Percentiles rank a stretch among this genome's conserved stretches.
phyloP scores from a whole-genome alignment of 1,140 invertebrate species.

The Orchestia grillus region DNA sequence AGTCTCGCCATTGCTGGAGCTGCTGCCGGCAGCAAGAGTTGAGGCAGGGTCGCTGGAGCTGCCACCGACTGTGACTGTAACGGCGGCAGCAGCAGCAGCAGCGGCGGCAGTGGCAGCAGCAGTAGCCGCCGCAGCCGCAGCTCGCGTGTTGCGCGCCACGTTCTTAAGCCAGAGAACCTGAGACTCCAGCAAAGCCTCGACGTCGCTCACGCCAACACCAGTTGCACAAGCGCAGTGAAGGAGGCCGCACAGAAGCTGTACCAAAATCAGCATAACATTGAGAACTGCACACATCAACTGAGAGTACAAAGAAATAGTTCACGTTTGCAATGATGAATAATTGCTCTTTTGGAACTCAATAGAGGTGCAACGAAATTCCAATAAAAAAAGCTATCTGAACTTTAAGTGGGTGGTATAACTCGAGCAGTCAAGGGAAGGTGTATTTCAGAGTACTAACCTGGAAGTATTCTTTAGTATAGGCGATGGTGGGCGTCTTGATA shows the following conservation, averaged over 20 bases:
- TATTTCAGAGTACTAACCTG: conserved; percentile 71
- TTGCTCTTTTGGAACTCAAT: too few species aligned
- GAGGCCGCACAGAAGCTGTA: conserved; percentile 81
- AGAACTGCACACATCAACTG: neutral
- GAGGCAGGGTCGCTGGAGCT: neutral
- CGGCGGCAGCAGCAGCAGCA: conserved; percentile 33
- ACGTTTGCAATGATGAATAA: too few species aligned
- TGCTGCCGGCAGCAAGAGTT: neutral
- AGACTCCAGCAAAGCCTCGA: conserved; percentile 80
- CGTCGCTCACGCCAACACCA: conserved; percentile 78
- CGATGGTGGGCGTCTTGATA: conserved; percentile 75
- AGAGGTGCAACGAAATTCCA: too few species aligned
- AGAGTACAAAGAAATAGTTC: neutral
- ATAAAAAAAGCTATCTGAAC: neutral
- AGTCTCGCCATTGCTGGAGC: neutral
- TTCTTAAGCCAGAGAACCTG: conserved; percentile 85
- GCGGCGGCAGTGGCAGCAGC: neutral
- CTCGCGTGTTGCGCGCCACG: conserved; percentile 27
- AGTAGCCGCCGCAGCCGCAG: neutral
- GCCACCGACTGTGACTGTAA: neutral
- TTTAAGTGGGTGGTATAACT: neutral
- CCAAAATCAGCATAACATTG: conserved; percentile 49
- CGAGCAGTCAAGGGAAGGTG: neutral
- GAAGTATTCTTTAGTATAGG: conserved; percentile 88
- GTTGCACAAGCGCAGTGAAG: conserved; percentile 82